These are phyloP conservation scores for Rhinolophus ferrumequinum DNA, from an alignment of 2,113 vertebrate genomes.

Conservation along the genomic window DNA sequence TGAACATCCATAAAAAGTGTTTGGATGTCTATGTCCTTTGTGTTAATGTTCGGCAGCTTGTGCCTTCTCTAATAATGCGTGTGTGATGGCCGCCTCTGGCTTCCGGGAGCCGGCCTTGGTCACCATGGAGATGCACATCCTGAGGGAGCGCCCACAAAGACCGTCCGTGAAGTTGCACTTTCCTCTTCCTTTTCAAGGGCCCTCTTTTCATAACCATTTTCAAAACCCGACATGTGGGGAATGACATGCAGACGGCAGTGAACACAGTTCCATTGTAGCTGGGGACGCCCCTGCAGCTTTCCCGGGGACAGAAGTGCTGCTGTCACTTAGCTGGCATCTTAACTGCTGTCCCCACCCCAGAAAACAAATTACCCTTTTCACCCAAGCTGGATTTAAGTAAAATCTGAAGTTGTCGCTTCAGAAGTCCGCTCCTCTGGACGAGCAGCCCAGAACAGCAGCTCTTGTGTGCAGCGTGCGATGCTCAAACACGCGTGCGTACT, in stretches of 20 bases:
- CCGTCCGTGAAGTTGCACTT: not conserved
- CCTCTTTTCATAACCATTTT: not conserved
- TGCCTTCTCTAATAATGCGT: fast-evolving
- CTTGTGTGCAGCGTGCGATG: not conserved
- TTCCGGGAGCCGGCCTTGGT: constrained; percentile 20
- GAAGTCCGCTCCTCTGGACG: not conserved
- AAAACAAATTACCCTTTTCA: not conserved
- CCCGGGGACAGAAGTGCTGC: not conserved
- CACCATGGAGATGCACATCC: constrained; percentile 31
- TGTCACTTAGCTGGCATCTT: not conserved
- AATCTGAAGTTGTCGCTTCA: not conserved
- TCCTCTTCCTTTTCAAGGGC: not conserved
- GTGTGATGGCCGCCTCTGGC: fast-evolving
- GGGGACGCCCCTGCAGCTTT: fast-evolving
- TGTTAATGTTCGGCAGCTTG: fast-evolving
- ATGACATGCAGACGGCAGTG: fast-evolving
- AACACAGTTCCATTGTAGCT: fast-evolving
- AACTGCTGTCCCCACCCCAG: not conserved
- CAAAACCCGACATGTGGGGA: not conserved
- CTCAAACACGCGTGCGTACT: not conserved
- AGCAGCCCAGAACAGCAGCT: not conserved
- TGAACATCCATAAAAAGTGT: not conserved
- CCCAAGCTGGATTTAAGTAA: not conserved
- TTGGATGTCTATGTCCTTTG: not conserved
- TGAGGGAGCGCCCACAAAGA: not conserved